Percentiles rank a stretch among this genome's conserved stretches.
Evolutionary conservation across 2,888 invertebrate genomes (phyloP).

Genomic region (Torymus texanus): DNA sequence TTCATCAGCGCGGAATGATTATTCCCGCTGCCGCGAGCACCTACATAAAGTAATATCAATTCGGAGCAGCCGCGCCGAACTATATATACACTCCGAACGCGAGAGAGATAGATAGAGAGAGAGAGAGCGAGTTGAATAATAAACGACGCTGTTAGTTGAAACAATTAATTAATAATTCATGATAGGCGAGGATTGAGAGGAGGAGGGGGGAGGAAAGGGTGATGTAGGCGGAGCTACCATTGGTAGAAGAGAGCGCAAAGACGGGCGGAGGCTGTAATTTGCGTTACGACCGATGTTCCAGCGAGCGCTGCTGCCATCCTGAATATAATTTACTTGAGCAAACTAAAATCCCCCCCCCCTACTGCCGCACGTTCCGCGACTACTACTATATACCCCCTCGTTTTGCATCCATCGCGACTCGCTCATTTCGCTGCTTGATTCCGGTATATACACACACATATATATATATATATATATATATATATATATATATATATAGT

Average conservation of each 20-base stretch:
- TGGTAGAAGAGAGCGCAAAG: constrained; percentile 28
- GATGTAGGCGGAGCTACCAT: constrained; percentile 62
- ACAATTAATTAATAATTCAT: constrained; percentile 76
- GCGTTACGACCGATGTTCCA: constrained; percentile 71
- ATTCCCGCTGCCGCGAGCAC: constrained; percentile 39
- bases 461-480: not conserved
- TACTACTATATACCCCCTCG: not conserved
- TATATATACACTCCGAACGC: too few species aligned
- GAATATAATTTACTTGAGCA: constrained; percentile 75
- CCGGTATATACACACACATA: too few species aligned
- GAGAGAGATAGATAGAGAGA: too few species aligned
- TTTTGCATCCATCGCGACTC: constrained; percentile 40
- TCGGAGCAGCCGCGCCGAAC: constrained; percentile 26
- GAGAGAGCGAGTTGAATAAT: constrained; percentile 69
- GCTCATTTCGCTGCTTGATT: constrained; percentile 27
- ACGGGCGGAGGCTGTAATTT: constrained; percentile 69
- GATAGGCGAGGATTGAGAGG: constrained; percentile 62
- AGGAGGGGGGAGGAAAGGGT: constrained; percentile 65
- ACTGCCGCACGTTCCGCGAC: not conserved
- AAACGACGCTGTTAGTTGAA: constrained; percentile 73
- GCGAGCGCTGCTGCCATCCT: constrained; percentile 65
- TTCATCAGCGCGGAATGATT: constrained; percentile 55
- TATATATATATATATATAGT: not conserved
- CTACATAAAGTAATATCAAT: constrained; percentile 53
- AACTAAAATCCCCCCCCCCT: constrained; percentile 64